Percentiles rank a stretch among this genome's conserved stretches.
These are phyloP conservation scores for Anoplophora glabripennis DNA, from an alignment of 1,140 invertebrate genomes.

Conservation along the genomic window DNA sequence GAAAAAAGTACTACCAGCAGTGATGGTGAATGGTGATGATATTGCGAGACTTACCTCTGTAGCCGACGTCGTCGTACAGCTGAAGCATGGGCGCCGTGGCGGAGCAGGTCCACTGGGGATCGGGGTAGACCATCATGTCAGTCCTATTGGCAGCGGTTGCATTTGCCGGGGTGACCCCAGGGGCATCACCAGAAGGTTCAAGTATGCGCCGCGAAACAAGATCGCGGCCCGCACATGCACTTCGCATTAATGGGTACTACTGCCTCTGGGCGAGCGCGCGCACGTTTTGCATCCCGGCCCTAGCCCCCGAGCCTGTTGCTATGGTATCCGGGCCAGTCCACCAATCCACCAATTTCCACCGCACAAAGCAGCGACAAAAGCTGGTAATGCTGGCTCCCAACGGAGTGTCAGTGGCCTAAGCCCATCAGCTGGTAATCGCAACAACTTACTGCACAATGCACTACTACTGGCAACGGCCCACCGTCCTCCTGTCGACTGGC, in stretches of 20 bases:
- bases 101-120: conserved; percentile 46
- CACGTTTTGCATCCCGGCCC: conserved; percentile 10
- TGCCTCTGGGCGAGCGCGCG: conserved; percentile 3
- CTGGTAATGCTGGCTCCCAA: neutral
- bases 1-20: neutral
- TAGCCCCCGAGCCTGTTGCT: neutral
- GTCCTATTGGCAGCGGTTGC: conserved; percentile 24
- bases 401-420: conserved; percentile 15
- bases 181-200: conserved; percentile 31
- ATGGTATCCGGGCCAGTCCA: neutral
- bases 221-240: conserved; percentile 41
- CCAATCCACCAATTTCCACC: neutral
- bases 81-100: conserved; percentile 46
- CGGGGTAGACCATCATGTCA: conserved; percentile 50
- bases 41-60: conserved; percentile 44
- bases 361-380: neutral
- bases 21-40: neutral
- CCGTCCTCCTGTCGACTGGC: conserved; percentile 4
- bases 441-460: conserved; percentile 21
- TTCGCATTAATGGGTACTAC: conserved; percentile 35
- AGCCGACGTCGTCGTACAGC: conserved; percentile 50
- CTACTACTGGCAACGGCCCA: conserved; percentile 18
- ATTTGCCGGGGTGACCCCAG: conserved; percentile 24
- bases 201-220: conserved; percentile 41
- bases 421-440: conserved; percentile 14